Evolutionary conservation across 2,888 invertebrate genomes (phyloP), one percentile per base, ranked within the genome.

Genomic region (Oscheius onirici): DNA sequence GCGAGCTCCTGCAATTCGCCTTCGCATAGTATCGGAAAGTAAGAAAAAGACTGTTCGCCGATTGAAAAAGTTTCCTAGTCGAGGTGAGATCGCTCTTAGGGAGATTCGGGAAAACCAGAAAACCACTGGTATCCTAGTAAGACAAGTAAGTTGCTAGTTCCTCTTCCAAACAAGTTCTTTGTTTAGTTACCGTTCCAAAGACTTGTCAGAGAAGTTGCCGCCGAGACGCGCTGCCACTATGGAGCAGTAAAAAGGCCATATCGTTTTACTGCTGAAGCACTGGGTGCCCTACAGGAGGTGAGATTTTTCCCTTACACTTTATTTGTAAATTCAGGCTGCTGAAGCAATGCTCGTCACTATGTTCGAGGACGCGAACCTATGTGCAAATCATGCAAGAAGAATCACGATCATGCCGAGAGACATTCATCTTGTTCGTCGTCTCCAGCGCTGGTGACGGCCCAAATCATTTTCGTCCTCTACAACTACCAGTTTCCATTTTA

Each of bases 91-190:
- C 44, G 75, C 75, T 11, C 55, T 75, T 22, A 20, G 20, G 3
- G 77, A 77, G 58, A 77, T 77, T 28, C 52, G 77, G 2, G 24
- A 73, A 8, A 72, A 75, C 60, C 77, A 77, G 34, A 72, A 73
- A 26, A 68, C 77, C 0, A 75, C 75, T 1, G 58, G 71, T 46
- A 43, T 77, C 22, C 65, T 77, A 8, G 71, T 77, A 58, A 66
- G 66, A 28, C 73, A 73, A 24, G 73, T 71, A 17, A 34, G 34
- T 34, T 34, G 3, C 34, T 34, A 6, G 34, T n/a, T n/a, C n/a
- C n/a, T n/a, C n/a, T n/a, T n/a, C n/a, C n/a, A n/a, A n/a, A 22
- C 26, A 44, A 13, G 8, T 22, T 17, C 24, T 46, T n/a, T 24
- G 2, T 20, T 24, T 69, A 76, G 76, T 70, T 74, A n/a, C 76